A percentile compares a stretch with the other conserved stretches of the same genome.
These are phyloP conservation scores for Syrista parreyssii DNA, from an alignment of 2,888 invertebrate species.

Conservation along the genomic window DNA sequence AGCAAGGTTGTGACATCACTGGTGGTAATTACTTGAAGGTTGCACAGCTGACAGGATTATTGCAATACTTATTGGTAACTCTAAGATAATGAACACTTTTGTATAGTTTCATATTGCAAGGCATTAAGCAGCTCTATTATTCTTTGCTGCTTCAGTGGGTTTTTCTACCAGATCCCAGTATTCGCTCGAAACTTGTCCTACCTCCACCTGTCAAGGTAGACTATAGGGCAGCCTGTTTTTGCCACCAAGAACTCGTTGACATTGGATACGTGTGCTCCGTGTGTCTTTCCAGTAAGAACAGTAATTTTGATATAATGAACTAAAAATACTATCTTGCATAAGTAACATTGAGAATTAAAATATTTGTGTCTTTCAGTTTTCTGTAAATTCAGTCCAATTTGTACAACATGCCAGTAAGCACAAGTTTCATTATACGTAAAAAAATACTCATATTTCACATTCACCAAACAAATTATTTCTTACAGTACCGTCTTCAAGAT, in stretches of 20 bases:
- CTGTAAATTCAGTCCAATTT: constrained; percentile 97
- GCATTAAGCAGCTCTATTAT: neutral
- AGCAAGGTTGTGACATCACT: constrained; percentile 97
- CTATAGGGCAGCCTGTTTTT: constrained; percentile 97
- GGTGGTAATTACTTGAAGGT: constrained; percentile 92
- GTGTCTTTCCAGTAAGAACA: constrained; percentile 88
- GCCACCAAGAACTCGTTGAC: constrained; percentile 93
- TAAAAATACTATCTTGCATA: constrained; percentile 2
- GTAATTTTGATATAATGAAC: neutral
- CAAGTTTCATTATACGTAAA: constrained; percentile 8
- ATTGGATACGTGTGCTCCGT: constrained; percentile 98
- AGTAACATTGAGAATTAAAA: constrained; percentile 3
- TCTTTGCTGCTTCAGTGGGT: constrained; percentile 77
- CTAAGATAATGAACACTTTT: constrained; percentile 8
- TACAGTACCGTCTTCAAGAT: constrained; percentile 91
- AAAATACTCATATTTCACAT: neutral
- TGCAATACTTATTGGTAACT: constrained; percentile 86
- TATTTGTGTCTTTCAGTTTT: constrained; percentile 78
- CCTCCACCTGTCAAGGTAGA: constrained; percentile 93
- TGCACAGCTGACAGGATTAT: constrained; percentile 85
- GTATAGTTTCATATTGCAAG: neutral
- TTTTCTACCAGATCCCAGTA: constrained; percentile 86
- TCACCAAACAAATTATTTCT: constrained; percentile 54
- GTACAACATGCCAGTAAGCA: constrained; percentile 97
- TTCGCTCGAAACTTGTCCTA: constrained; percentile 84